These are phyloP conservation scores for Dermochelys coriacea DNA, from an alignment of 2,797 vertebrate species.

Conservation along the genomic window DNA sequence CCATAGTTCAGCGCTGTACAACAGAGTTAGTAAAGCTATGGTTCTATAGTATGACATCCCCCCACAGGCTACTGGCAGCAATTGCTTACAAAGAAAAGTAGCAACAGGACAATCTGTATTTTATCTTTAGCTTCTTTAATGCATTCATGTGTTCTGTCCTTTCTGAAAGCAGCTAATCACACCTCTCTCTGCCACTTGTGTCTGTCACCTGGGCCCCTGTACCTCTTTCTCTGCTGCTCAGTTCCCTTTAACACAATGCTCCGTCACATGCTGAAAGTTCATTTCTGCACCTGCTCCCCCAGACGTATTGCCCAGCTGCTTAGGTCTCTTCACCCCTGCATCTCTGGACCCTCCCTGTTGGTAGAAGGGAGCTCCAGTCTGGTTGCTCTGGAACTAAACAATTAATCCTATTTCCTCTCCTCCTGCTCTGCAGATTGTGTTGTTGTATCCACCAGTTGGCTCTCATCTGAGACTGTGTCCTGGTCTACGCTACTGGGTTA, in stretches of 20 bases:
- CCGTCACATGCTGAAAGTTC: background rate
- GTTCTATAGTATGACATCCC: background rate
- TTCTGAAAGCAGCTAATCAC: background rate
- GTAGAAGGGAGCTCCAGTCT: background rate
- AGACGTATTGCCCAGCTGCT: background rate
- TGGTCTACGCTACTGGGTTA: too few species aligned
- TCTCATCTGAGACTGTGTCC: background rate
- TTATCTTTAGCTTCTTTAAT: slow-evolving; percentile 8
- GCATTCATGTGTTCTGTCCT: background rate
- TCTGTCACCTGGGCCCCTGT: background rate
- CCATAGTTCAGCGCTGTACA: too few species aligned
- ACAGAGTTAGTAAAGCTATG: too few species aligned
- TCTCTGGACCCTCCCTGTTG: background rate
- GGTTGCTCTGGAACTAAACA: background rate
- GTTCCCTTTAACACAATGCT: rapidly evolving
- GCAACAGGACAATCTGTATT: background rate
- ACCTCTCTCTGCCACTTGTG: background rate
- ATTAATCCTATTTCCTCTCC: background rate
- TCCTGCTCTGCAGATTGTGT: background rate
- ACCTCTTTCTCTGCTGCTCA: background rate
- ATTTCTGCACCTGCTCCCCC: background rate
- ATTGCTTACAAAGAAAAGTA: background rate
- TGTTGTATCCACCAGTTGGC: background rate
- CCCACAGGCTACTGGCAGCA: background rate
- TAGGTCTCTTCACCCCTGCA: background rate